Evolutionary conservation across 2,113 vertebrate genomes (phyloP).

Genomic region (Macquaria ambigua): DNA sequence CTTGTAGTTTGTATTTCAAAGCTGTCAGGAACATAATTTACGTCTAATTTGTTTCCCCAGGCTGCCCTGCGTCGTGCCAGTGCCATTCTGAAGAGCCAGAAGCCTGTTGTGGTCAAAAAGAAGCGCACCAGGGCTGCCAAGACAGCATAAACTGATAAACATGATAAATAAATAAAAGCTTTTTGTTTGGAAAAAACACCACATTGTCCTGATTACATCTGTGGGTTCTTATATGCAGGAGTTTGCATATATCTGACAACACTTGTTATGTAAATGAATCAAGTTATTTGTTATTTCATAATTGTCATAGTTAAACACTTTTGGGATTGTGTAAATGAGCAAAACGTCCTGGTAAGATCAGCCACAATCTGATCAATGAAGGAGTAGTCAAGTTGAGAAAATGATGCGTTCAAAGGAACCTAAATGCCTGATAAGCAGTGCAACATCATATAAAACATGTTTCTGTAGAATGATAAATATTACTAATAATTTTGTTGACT

Average conservation of each 20-base stretch:
- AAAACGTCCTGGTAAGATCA: background rate
- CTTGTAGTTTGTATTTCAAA: background rate
- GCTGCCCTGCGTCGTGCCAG: constrained; percentile 92
- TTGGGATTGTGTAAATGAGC: background rate
- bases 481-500: background rate
- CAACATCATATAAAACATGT: background rate
- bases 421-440: background rate
- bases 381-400: background rate
- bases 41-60: constrained; percentile 63
- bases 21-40: background rate
- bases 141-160: constrained; percentile 82
- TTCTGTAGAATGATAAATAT: background rate
- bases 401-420: no score
- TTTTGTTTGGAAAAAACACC: constrained; percentile 61
- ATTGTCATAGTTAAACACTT: background rate
- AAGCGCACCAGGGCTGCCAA: constrained; percentile 90
- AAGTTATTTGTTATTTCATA: background rate
- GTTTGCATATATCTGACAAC: background rate
- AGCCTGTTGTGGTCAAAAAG: constrained; percentile 93
- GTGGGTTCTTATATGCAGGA: background rate
- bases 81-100: constrained; percentile 93
- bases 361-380: background rate
- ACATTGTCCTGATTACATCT: background rate
- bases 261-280: background rate
- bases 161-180: constrained; percentile 74